Conservation (phyloP, 2,888 invertebrate genomes). For the Calliopum simillimum region DNA sequence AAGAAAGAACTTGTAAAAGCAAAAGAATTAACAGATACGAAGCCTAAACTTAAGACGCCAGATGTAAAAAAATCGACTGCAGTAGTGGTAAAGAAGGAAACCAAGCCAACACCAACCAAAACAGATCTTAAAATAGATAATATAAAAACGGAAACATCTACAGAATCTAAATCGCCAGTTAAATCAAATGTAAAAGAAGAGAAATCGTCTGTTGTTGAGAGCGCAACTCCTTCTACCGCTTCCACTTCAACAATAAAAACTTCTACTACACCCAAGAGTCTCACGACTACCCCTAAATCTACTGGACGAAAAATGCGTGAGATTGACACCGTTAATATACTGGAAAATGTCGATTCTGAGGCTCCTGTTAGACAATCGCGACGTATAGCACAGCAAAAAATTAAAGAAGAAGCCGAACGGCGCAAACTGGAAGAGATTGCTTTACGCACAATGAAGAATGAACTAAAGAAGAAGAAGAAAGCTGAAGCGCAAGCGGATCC, state of each 20-base stretch:
- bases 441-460: constrained; percentile 75
- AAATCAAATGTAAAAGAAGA: constrained; percentile 27
- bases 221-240: neutral
- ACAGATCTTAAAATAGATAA: constrained; percentile 2
- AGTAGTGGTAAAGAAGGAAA: constrained; percentile 3
- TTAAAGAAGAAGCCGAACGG: constrained; percentile 85
- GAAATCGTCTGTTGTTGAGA: no score
- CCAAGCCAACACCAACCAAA: constrained; percentile 5
- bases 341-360: constrained; percentile 60
- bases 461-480: constrained; percentile 71
- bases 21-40: constrained; percentile 12
- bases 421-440: constrained; percentile 81
- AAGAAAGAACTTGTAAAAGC: constrained; percentile 38
- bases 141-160: neutral
- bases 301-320: constrained; percentile 58
- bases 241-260: neutral
- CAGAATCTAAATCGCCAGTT: constrained; percentile 23
- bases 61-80: constrained; percentile 31
- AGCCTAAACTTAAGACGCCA: neutral
- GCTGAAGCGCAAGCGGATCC: constrained; percentile 64
- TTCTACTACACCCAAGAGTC: constrained; percentile 29
- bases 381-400: constrained; percentile 88
- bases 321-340: constrained; percentile 64
- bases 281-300: neutral
- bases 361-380: constrained; percentile 79